Base-by-base conservation (phyloP, 1,140 invertebrate species). In the Lysiphlebus fabarum region DNA sequence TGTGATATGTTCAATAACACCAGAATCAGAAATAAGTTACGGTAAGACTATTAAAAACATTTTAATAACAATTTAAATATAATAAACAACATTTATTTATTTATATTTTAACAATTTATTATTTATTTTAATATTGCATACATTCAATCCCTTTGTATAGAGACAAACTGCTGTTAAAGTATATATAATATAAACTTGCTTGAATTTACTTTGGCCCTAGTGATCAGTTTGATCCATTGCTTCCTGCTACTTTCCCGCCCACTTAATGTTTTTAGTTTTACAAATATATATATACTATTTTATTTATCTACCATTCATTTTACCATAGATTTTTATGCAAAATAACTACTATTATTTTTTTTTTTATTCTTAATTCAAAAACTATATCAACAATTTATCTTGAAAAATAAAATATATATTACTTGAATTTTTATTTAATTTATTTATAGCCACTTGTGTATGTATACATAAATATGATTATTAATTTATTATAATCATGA, bases 161-260 rank as follows among this genome's bases (percentile, higher is more conserved):
- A 44, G 38, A 17, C 50, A 10, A 12, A 34, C 40, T n/a, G 17
- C 51, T 12, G 34, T 56, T 41, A 44, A 51, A 51, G 49, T 51
- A 55, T 47, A 40, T 42, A 53, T 36, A n/a, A 26, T 26, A 26
- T 10, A 43, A 37, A 57, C 14, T 62, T 50, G 45, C 59, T 56
- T 58, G 58, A 55, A 58, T 41, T n/a, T 61, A 58, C 56, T 59
- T 50, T 48, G 45, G 48, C 49, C 56, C 48, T 47, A 57, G 63
- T 64, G 66, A n/a, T n/a, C n/a, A 73, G 67, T 76, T 71, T 76
- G 74, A 76, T 76, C 73, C 74, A 75, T 75, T 70, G 69, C 73
- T 76, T 76, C 74, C 74, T 75, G 74, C 67, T 61, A 68, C 63
- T 62, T 57, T 73, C 71, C 73, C 74, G 74, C 74, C 74, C 64